Base-by-base conservation (phyloP, 2,113 vertebrate genomes). In the Indri indri region DNA sequence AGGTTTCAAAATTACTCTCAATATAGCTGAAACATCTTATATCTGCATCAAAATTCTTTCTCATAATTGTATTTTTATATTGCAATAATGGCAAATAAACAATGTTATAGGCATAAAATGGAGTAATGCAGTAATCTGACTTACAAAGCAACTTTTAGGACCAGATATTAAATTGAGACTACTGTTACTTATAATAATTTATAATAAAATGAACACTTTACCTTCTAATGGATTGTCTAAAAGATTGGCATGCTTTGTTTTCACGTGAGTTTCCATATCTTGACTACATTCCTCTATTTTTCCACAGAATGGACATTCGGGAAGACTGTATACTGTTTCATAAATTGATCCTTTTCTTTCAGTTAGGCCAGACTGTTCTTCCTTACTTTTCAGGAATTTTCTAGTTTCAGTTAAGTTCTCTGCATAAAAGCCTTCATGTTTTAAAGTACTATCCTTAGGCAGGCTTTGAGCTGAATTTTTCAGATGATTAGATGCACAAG, bases 221-320 rank as follows among this genome's bases (percentile, higher is more conserved):
- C 98, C 98, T 98, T 98, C 84, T 84, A 84, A 71, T 0, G 97
- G 93, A 10, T 95, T 92, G 23, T 97, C 97, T 79, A 98, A 79
- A 66, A 98, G 88, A 92, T 68, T 92, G 8, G 97, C 96, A 96
- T 98, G 98, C 61, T 97, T 93, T 47, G n/a, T 96, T 96, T 95
- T 88, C 86, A 98, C 84, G 37, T 98, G 98, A 54, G 79, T 92
- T 90, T 99, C 98, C 96, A 99, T 96, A 96, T 98, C 96, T 86
- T 82, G 54, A 85, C 97, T 95, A 47, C 76, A 92, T 12, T 63
- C 84, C 94, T 98, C 98, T 82, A 88, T 90, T 96, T 98, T 96
- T 66, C 97, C 98, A 47, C 98, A 99, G 79, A 98, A 98, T 2
- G 98, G 98, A 90, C 98, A 99, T 85, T 97, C 96, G 0, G 97